phyloP scores from a whole-genome alignment of 2,888 invertebrate species.

The Chromoteleia sp. region DNA sequence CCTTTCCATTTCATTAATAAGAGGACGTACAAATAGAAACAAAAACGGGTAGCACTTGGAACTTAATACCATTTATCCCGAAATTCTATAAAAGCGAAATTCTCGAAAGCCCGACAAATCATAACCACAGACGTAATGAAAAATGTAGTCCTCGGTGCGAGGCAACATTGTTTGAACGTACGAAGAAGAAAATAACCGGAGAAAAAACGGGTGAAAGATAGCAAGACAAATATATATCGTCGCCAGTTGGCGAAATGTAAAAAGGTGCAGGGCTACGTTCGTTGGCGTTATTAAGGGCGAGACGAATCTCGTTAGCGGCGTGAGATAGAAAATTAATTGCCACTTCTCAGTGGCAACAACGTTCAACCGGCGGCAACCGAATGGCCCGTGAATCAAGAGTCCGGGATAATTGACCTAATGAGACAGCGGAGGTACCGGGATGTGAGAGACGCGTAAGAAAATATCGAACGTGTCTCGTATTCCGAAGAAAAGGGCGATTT shows the following conservation, averaged over 20 bases:
- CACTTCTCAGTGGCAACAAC: conserved; percentile 59
- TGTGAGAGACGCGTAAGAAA: conserved; percentile 51
- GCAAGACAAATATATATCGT: conserved; percentile 63
- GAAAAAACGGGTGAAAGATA: conserved; percentile 54
- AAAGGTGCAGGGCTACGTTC: conserved; percentile 55
- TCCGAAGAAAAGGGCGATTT: conserved; percentile 51
- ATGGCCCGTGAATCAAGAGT: conserved; percentile 60
- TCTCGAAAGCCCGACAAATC: conserved; percentile 55
- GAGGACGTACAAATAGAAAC: conserved; percentile 20
- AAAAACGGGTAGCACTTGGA: conserved; percentile 15
- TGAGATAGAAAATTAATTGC: conserved; percentile 72
- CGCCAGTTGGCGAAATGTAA: conserved; percentile 56
- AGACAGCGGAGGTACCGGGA: conserved; percentile 57
- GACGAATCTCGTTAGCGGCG: conserved; percentile 68
- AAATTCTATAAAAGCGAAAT: conserved; percentile 53
- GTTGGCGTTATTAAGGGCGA: conserved; percentile 59
- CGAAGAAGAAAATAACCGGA: conserved; percentile 15
- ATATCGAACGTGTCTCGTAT: conserved; percentile 48
- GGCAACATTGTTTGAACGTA: conserved; percentile 52
- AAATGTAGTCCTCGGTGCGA: conserved; percentile 44
- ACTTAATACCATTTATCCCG: conserved; percentile 40
- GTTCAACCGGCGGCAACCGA: conserved; percentile 44
- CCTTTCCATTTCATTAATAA: conserved; percentile 15
- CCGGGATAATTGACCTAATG: conserved; percentile 72
- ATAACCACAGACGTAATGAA: conserved; percentile 49